Conservation (phyloP, 2,113 vertebrate genomes). For the Stigmatopora nigra region DNA sequence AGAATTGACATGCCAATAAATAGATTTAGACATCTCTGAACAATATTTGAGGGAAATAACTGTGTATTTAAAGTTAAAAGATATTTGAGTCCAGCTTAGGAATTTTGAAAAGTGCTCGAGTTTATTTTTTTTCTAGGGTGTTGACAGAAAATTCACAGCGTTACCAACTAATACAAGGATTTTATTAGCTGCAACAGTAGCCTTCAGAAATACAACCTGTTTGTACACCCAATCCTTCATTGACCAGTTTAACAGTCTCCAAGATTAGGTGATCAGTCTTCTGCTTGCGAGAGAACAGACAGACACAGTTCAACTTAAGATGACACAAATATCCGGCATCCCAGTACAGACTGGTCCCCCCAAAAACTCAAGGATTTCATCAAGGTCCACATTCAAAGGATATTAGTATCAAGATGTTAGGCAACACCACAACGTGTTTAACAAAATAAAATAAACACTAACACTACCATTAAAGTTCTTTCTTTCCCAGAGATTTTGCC, state of each 20-base stretch:
- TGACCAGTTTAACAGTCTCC: conserved; percentile 58
- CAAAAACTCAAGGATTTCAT: neutral
- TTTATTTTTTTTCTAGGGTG: neutral
- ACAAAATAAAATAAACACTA: neutral
- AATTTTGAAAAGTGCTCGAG: neutral
- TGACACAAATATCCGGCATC: conserved; percentile 2
- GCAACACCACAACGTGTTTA: neutral
- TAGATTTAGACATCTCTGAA: no score
- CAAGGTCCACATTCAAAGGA: neutral
- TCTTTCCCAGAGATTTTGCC: neutral
- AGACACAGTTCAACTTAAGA: conserved; percentile 27
- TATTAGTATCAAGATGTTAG: neutral
- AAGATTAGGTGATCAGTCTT: conserved; percentile 25
- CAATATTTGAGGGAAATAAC: no score
- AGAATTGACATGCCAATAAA: no score
- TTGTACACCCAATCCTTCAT: conserved; percentile 58
- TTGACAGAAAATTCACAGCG: neutral
- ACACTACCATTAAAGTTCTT: neutral
- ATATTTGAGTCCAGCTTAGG: no score
- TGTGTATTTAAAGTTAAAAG: no score
- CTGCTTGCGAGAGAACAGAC: conserved; percentile 5
- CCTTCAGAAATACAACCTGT: conserved; percentile 41
- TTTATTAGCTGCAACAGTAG: conserved; percentile 66
- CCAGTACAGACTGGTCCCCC: neutral
- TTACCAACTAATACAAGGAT: conserved; percentile 35